These are phyloP conservation scores for Porites rus DNA, from an alignment of 92 coral and sea anemone genomes.

Conservation along the genomic window DNA sequence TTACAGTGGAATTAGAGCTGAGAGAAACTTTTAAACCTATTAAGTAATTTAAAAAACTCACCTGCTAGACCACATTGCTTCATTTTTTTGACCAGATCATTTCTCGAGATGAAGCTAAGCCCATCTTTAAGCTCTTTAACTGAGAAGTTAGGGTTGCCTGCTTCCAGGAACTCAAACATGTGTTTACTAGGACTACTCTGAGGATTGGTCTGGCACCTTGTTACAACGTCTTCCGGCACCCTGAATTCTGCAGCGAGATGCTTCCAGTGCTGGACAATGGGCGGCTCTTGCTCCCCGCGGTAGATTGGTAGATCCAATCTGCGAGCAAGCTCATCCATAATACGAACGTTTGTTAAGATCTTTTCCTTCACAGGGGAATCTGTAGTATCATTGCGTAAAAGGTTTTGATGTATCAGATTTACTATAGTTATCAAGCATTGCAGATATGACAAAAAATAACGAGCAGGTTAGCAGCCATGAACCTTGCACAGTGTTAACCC, in stretches of 20 bases:
- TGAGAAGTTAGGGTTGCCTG: neutral
- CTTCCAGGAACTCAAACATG: conserved; percentile 7
- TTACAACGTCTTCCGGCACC: neutral
- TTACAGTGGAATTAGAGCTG: too few relatives aligned
- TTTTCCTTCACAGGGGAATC: neutral
- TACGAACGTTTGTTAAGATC: neutral
- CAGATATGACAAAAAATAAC: too few relatives aligned
- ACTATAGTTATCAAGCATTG: too few relatives aligned
- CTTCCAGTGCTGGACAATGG: neutral
- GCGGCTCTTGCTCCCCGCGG: neutral
- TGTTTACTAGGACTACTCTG: conserved; percentile 10
- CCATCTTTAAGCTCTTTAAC: neutral
- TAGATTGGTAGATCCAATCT: neutral
- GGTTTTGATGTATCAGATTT: too few relatives aligned
- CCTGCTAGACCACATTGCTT: neutral
- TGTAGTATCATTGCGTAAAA: neutral
- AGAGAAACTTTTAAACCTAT: too few relatives aligned
- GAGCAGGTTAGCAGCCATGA: too few relatives aligned
- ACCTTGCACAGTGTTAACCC: too few relatives aligned
- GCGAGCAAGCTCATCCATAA: conserved; percentile 10
- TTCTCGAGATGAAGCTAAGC: neutral
- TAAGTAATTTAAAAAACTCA: neutral
- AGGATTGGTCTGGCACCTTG: conserved; percentile 5
- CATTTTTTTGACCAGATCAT: neutral
- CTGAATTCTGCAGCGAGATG: conserved; percentile 3